Evolutionary conservation across 2,113 vertebrate species (phyloP), one percentile per base, ranked within the genome.

Genomic region (Guaruba guarouba): DNA sequence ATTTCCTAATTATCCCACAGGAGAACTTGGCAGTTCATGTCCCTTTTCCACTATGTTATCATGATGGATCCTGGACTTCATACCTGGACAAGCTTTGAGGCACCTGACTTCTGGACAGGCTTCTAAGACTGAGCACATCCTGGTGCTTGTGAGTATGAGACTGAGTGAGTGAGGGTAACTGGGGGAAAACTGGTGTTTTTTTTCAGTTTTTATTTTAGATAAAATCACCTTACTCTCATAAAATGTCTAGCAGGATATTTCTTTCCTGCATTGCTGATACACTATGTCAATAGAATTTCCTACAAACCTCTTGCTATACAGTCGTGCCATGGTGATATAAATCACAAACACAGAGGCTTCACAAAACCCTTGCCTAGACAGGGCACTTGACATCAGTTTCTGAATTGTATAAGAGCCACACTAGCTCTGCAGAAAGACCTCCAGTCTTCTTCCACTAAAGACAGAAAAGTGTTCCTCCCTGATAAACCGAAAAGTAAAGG

Each of bases 111-210:
- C 19, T 49, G 62, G 18, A 73, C 52, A 64, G 19, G 24, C 16
- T 57, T 37, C 70, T 88, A 0, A 0, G 55, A 17, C 31, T 23
- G 12, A 3, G 2, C 14, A 17, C 19, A 13, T 35, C 54, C 29
- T 79, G 14, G 12, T 70, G 27, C 9, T 59, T 75, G 23, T 39
- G 16, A 31, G 20, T 12, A 17, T 22, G 19, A 68, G 44, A 31
- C 12, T 43, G 46, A 75, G n/a, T 44, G 6, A n/a, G 4, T 24
- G 37, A 71, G 8, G 10, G 24, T 24, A 59, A 79, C 12, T 6
- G 18, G 74, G 11, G 10, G 7, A 84, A 55, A 87, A 8, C 13
- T 76, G 19, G 1, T 35, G 1, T 1, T 54, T 93, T 82, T 4
- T 29, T 88, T 75, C 48, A 46, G 25, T 31, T 48, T 75, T 74